A percentile compares a stretch with the other conserved stretches of the same genome.
Evolutionary conservation across 2,113 vertebrate genomes (phyloP).

Genomic region (Pavo muticus): DNA sequence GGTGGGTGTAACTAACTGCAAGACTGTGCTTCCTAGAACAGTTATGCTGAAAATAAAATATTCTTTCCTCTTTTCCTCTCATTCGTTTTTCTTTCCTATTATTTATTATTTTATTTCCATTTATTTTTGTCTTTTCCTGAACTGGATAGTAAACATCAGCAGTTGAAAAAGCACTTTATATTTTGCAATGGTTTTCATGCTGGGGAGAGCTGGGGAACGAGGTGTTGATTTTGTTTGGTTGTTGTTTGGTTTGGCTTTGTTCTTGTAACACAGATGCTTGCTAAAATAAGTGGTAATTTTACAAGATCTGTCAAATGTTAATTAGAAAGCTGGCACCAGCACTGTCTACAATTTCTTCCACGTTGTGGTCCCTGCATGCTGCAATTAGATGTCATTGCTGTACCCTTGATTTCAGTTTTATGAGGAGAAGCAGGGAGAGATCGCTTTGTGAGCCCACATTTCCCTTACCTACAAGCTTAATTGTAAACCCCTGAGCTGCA

Average conservation of each 20-base stretch:
- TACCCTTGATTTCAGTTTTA: neutral
- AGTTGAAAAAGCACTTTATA: neutral
- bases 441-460: neutral
- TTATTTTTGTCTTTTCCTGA: neutral
- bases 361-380: neutral
- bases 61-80: neutral
- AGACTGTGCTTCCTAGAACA: neutral
- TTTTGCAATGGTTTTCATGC: neutral
- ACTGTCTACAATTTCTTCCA: neutral
- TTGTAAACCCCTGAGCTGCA: neutral
- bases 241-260: neutral
- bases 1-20: neutral
- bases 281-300: neutral
- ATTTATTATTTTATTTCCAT: neutral
- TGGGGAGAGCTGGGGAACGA: rapidly evolving
- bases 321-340: neutral
- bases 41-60: neutral
- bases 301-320: neutral
- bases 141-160: neutral
- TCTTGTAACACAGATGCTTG: neutral
- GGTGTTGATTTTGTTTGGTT: neutral
- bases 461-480: neutral
- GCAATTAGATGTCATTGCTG: neutral
- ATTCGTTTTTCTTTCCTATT: neutral
- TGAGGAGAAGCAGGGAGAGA: neutral